Evolutionary conservation across 2,797 vertebrate species (phyloP), one percentile per base, ranked within the genome.

Genomic region (Spinus pinus): DNA sequence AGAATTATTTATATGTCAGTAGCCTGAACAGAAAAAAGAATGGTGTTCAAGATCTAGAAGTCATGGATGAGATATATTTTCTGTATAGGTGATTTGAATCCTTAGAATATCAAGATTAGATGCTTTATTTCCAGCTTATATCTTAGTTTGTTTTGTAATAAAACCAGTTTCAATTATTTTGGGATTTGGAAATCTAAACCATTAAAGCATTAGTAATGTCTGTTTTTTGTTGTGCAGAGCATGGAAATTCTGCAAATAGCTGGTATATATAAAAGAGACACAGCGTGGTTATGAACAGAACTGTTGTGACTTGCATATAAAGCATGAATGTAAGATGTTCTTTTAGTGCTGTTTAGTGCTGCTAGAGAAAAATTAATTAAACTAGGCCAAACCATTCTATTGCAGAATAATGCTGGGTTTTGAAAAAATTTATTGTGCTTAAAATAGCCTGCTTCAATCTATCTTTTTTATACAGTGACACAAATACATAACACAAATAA

Each of bases 391-490:
- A 95, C 33, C 64, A 95, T 94, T 97, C 83, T 92, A 94, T 91
- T 97, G 87, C 83, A 93, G 88, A 95, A 92, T 93, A 96, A 94
- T 92, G 58, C 37, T 93, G 24, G 91, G 24, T 37, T 58, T 37
- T 19, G 1, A 58, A 58, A 37, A 37, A 94, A 93, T 91, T 96
- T 95, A 89, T 96, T 94, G 75, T 97, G 71, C 85, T 97, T 97
- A 89, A 49, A 96, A 91, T 93, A 93, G 69, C 81, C 77, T 90
- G 27, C 54, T 90, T 88, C 96, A 97, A 92, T 89, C 35, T 93
- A 92, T 96, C 90, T 93, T 96, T 95, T 96, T 96, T 96, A 92
- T 95, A 95, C 27, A 96, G 79, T 75, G 96, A 93, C 73, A 94
- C 72, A 95, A 92, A 91, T 77, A 88, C 80, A 95, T 93, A 96